Evolutionary conservation across 2,888 invertebrate genomes (phyloP).

Genomic region (Agrypnus murinus): DNA sequence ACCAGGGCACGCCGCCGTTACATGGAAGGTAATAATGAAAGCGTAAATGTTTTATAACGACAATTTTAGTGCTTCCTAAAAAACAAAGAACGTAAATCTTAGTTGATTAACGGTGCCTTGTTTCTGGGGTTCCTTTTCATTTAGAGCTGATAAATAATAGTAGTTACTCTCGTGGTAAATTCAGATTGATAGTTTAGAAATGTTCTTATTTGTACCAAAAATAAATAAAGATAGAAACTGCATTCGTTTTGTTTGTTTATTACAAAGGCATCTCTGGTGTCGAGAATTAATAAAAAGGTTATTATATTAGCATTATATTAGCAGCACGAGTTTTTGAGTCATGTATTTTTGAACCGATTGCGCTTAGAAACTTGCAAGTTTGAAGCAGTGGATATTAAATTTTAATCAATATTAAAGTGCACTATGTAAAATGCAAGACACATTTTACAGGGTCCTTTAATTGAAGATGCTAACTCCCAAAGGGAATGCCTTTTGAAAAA

Average conservation of each 20-base stretch:
- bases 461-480: background rate
- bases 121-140: background rate
- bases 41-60: constrained; percentile 40
- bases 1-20: constrained; percentile 24
- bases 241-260: too few species aligned
- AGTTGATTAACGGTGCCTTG: constrained; percentile 20
- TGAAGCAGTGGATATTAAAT: constrained; percentile 24
- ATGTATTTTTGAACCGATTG: constrained; percentile 25
- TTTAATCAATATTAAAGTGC: constrained; percentile 42
- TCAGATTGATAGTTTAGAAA: background rate
- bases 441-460: constrained; percentile 1
- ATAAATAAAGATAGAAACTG: too few species aligned
- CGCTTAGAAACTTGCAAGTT: constrained; percentile 19
- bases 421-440: constrained; percentile 5
- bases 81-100: constrained; percentile 19
- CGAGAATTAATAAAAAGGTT: constrained; percentile 31
- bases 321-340: constrained; percentile 27
- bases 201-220: too few species aligned
- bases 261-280: too few species aligned
- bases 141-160: constrained; percentile 14
- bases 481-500: too few species aligned
- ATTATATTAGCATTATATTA: constrained; percentile 1
- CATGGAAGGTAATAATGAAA: constrained; percentile 31
- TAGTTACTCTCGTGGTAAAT: constrained; percentile 5
- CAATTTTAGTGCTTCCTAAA: constrained; percentile 31